Percentiles rank a stretch among this genome's conserved stretches.
These are phyloP conservation scores for Drosophila gunungcola DNA, from an alignment of 1,140 invertebrate species.

Conservation along the genomic window DNA sequence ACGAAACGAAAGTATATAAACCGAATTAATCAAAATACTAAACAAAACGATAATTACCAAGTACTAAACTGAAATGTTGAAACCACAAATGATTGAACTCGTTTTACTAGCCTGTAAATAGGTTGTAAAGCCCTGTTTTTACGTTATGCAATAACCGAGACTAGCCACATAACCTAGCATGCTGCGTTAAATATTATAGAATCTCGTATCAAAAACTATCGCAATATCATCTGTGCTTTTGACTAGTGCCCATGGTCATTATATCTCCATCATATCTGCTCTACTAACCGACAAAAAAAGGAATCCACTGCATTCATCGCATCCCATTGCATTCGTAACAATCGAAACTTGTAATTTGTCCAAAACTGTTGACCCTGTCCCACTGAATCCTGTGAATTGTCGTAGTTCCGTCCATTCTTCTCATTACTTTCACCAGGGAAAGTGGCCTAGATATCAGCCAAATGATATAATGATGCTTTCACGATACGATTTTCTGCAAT, in stretches of 20 bases:
- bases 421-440: not conserved
- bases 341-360: conserved; percentile 10
- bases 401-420: conserved; percentile 1
- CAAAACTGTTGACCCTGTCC: not conserved
- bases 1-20: conserved; percentile 9
- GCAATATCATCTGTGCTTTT: conserved; percentile 49
- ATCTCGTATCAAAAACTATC: conserved; percentile 78
- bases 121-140: conserved; percentile 85
- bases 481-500: conserved; percentile 84
- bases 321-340: conserved; percentile 5
- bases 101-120: conserved; percentile 85
- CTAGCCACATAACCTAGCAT: conserved; percentile 73
- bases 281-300: not conserved
- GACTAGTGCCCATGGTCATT: conserved; percentile 15
- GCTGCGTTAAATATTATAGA: conserved; percentile 81
- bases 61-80: conserved; percentile 29
- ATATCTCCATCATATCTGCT: not conserved
- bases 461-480: conserved; percentile 59
- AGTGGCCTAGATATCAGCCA: conserved; percentile 9
- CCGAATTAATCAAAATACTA: conserved; percentile 28
- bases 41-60: conserved; percentile 18
- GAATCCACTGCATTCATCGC: not conserved
- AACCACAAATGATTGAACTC: conserved; percentile 77
- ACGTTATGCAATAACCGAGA: conserved; percentile 75
- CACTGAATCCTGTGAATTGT: conserved; percentile 21